Conservation (phyloP, 2,888 invertebrate species). For the Euzophera pinguis region DNA sequence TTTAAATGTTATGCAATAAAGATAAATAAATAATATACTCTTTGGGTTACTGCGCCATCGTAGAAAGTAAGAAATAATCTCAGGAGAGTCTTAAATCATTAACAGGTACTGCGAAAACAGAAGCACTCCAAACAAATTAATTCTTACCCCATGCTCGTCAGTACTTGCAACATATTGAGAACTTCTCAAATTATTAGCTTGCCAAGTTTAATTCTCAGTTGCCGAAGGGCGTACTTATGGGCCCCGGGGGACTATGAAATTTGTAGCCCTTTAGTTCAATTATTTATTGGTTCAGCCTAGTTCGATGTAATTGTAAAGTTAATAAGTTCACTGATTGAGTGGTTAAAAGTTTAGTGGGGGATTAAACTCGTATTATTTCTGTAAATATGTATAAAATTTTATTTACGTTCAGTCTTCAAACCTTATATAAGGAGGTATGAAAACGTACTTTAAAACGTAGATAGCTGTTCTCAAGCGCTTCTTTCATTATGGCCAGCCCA, state of each 20-base stretch:
- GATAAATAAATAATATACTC: too few species aligned
- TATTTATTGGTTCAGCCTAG: constrained; percentile 35
- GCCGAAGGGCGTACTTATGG: constrained; percentile 49
- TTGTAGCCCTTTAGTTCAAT: constrained; percentile 42
- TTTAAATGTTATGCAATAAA: too few species aligned
- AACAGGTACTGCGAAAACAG: not conserved
- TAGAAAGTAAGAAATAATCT: too few species aligned
- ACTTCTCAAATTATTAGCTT: constrained; percentile 44
- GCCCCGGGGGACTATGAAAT: constrained; percentile 49
- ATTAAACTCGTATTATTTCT: not conserved
- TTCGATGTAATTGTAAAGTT: constrained; percentile 7
- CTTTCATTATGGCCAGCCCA: too few species aligned
- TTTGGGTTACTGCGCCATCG: too few species aligned
- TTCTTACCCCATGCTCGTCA: constrained; percentile 1
- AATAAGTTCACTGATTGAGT: constrained; percentile 3
- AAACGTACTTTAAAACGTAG: too few species aligned
- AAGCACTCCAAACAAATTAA: constrained; percentile 9
- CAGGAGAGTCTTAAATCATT: too few species aligned
- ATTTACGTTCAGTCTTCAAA: too few species aligned
- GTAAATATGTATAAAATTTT: too few species aligned
- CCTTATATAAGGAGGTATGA: too few species aligned
- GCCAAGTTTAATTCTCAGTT: constrained; percentile 46
- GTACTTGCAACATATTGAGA: constrained; percentile 37
- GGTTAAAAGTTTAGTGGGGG: not conserved
- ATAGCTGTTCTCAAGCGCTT: too few species aligned